Percentiles rank a stretch among this genome's conserved stretches.
Evolutionary conservation across 1,140 invertebrate species (phyloP).

Genomic region (Microplitis demolitor): DNA sequence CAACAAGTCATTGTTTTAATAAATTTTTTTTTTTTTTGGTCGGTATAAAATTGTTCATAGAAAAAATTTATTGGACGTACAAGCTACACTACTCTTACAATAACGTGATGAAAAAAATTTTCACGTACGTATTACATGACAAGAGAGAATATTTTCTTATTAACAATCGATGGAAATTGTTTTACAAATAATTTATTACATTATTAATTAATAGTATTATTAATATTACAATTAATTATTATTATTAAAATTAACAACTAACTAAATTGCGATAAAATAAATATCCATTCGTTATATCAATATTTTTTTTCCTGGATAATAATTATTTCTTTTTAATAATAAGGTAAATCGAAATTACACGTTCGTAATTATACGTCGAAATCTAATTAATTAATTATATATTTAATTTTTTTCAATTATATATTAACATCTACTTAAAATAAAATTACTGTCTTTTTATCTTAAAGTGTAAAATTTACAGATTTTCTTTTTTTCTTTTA

Average conservation of each 20-base stretch:
- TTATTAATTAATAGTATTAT: no score
- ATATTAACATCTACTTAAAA: conserved; percentile 27
- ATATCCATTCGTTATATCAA: no score
- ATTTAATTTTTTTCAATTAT: not conserved
- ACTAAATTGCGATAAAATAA: no score
- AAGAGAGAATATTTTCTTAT: not conserved
- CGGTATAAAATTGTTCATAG: conserved; percentile 52
- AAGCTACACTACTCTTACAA: conserved; percentile 33
- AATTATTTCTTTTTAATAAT: not conserved
- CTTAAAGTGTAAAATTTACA: conserved; percentile 53
- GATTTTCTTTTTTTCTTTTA: conserved; percentile 27
- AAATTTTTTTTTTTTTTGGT: conserved; percentile 35
- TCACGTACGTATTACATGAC: not conserved
- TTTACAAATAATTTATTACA: no score
- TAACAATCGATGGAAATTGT: not conserved
- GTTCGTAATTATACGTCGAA: not conserved
- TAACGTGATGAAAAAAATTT: not conserved
- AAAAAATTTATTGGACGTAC: conserved; percentile 47
- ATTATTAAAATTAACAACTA: no score
- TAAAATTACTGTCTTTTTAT: conserved; percentile 40
- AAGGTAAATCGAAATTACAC: not conserved
- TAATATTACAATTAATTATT: no score
- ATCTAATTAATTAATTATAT: not conserved
- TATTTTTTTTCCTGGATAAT: not conserved
- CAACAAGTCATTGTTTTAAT: not conserved